These are phyloP conservation scores for Zonitis immaculata DNA, from an alignment of 2,888 invertebrate species.

Conservation along the genomic window DNA sequence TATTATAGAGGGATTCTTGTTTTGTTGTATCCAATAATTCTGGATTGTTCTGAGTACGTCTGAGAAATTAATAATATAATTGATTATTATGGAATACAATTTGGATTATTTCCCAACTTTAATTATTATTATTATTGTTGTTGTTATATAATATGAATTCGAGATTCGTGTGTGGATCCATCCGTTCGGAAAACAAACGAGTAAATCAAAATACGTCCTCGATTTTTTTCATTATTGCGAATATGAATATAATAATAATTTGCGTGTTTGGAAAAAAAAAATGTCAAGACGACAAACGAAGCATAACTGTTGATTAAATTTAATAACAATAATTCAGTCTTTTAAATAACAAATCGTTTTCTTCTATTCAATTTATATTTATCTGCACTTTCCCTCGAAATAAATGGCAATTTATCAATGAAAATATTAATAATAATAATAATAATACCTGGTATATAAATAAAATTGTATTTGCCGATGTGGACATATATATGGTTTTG, in stretches of 20 bases:
- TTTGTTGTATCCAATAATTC: slow-evolving; percentile 67
- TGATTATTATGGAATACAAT: neutral
- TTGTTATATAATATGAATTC: no score
- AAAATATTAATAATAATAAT: no score
- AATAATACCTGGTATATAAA: slow-evolving; percentile 74
- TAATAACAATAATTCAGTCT: neutral
- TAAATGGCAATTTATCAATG: neutral
- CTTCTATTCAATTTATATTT: slow-evolving; percentile 15
- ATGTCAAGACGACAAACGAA: neutral
- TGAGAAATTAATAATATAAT: slow-evolving; percentile 38
- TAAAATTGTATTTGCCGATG: slow-evolving; percentile 79
- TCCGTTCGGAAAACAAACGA: no score
- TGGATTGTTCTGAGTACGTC: slow-evolving; percentile 70
- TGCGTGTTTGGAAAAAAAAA: no score
- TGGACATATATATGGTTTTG: slow-evolving; percentile 74
- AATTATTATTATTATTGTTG: no score
- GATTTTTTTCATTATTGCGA: no score
- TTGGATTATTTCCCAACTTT: no score
- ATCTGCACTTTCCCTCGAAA: slow-evolving; percentile 22
- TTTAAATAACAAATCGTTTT: slow-evolving; percentile 8
- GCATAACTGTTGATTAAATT: slow-evolving; percentile 1
- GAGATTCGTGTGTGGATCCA: no score
- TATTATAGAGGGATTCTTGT: slow-evolving; percentile 64
- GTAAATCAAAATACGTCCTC: no score
- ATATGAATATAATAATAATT: neutral